These are phyloP conservation scores for Cheirogaleus major DNA, from an alignment of 2,797 vertebrate species.

Conservation along the genomic window DNA sequence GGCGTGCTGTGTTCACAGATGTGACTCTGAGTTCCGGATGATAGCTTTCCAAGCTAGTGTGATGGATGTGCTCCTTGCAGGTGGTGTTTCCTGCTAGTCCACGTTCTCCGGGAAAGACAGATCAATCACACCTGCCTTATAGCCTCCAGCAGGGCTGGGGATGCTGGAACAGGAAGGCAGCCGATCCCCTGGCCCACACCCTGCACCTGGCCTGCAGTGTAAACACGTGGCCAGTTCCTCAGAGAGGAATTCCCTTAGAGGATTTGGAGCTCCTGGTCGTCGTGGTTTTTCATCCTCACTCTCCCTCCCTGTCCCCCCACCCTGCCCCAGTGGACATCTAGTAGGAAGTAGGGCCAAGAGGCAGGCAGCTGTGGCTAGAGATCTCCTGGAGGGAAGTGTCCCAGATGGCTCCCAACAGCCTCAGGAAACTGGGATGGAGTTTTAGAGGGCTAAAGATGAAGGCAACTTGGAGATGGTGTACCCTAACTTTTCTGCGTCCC, in stretches of 20 bases:
- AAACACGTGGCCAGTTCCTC: neutral
- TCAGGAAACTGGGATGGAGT: neutral
- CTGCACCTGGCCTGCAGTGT: neutral
- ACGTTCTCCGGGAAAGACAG: neutral
- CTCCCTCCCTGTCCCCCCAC: neutral
- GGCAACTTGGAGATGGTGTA: neutral
- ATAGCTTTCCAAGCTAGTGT: neutral
- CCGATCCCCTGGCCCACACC: fast-evolving
- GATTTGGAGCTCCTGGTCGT: neutral
- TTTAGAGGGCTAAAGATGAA: neutral
- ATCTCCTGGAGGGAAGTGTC: neutral
- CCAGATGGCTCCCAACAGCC: neutral
- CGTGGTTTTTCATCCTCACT: neutral
- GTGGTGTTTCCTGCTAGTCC: neutral
- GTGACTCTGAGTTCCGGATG: neutral
- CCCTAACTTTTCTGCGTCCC: neutral
- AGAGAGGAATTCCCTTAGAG: neutral
- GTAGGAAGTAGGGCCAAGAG: neutral
- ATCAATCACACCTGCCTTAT: neutral
- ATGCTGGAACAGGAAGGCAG: neutral
- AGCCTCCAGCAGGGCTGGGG: neutral
- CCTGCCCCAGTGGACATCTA: neutral
- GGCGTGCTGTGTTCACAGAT: neutral
- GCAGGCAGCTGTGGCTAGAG: neutral
- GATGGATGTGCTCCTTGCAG: neutral